Conservation (phyloP, 2,888 invertebrate species). For the Polymixis flavicincta region DNA sequence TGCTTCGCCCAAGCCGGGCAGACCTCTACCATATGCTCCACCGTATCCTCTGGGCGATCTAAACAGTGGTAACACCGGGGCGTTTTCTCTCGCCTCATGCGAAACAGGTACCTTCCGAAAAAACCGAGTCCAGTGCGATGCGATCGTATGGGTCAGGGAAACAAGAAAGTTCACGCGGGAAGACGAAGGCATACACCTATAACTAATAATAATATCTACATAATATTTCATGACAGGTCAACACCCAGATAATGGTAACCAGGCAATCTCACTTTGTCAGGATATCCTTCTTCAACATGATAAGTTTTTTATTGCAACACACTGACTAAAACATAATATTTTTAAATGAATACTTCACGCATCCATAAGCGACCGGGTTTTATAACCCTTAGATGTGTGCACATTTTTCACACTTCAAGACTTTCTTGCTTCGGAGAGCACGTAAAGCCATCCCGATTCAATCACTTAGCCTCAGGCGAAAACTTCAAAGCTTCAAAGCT, state of each 20-base stretch:
- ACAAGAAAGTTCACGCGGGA: no score
- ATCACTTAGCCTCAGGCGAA: constrained; percentile 48
- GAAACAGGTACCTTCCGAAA: no score
- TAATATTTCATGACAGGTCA: not conserved
- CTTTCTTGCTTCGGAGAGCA: constrained; percentile 35
- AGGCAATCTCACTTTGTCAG: no score
- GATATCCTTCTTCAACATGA: not conserved
- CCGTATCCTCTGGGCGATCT: no score
- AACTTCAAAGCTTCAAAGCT: constrained; percentile 37
- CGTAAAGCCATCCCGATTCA: constrained; percentile 18
- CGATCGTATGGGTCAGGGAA: no score
- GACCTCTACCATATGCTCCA: no score
- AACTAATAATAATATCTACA: no score
- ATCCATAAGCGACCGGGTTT: not conserved
- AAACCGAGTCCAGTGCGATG: no score
- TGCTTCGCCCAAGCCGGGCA: no score
- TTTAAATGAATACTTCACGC: not conserved
- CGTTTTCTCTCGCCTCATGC: no score
- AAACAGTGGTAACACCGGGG: no score
- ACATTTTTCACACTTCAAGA: constrained; percentile 45
- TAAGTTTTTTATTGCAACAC: not conserved
- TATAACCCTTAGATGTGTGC: constrained; percentile 5
- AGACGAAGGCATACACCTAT: no score
- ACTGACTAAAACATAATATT: not conserved
- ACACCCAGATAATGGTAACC: not conserved